Evolutionary conservation across 1,140 invertebrate species (phyloP).

Genomic region (Neotoxoptera formosana): DNA sequence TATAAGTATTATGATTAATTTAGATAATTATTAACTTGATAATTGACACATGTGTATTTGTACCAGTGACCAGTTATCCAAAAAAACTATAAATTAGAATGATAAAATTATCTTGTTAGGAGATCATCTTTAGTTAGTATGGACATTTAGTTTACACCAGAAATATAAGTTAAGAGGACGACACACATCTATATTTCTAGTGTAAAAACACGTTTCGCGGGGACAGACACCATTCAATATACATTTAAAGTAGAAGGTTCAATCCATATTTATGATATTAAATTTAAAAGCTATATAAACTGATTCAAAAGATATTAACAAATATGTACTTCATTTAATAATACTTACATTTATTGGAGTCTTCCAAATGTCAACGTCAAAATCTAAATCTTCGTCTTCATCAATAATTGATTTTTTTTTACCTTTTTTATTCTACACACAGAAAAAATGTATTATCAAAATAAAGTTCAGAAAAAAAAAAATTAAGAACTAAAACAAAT

Average conservation of each 20-base stretch:
- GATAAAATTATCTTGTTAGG: too few relatives aligned
- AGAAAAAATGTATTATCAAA: background rate
- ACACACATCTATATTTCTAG: too few relatives aligned
- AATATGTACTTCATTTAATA: background rate
- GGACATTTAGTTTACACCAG: too few relatives aligned
- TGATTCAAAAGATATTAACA: background rate
- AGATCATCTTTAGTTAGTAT: too few relatives aligned
- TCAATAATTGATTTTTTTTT: background rate
- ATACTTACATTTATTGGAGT: constrained; percentile 36
- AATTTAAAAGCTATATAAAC: background rate
- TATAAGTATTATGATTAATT: too few relatives aligned
- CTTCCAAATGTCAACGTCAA: background rate
- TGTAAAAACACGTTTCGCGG: too few relatives aligned
- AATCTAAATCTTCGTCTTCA: background rate
- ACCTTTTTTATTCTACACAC: constrained; percentile 17
- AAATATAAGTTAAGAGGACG: too few relatives aligned
- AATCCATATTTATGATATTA: background rate
- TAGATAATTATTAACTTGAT: too few relatives aligned
- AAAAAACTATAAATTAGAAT: too few relatives aligned
- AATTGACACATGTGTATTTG: too few relatives aligned
- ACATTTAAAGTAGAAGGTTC: too few relatives aligned
- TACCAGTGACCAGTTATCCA: background rate
- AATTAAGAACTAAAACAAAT: background rate
- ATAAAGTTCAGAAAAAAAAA: background rate
- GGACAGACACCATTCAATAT: too few relatives aligned